Conservation (phyloP, 2,113 vertebrate species). For the Gasterosteus aculeatus region DNA sequence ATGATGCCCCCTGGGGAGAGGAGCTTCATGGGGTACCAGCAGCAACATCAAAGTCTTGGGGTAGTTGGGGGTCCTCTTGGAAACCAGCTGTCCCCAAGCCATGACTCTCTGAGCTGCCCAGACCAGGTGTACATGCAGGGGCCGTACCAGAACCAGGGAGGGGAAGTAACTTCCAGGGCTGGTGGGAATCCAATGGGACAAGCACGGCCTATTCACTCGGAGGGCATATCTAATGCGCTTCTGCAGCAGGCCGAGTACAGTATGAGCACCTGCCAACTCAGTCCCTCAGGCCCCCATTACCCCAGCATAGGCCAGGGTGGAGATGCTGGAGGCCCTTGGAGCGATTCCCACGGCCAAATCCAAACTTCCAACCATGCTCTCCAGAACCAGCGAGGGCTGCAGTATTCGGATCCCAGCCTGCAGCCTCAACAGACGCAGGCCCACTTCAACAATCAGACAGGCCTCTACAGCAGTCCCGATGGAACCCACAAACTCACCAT, state of each 20-base stretch:
- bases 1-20: constrained; percentile 78
- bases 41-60: constrained; percentile 72
- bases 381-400: constrained; percentile 76
- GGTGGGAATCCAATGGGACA: constrained; percentile 59
- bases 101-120: constrained; percentile 74
- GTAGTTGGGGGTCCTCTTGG: constrained; percentile 56
- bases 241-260: constrained; percentile 84
- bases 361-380: constrained; percentile 63
- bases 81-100: constrained; percentile 77
- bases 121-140: constrained; percentile 77
- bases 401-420: constrained; percentile 70
- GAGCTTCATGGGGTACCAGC: constrained; percentile 83
- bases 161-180: constrained; percentile 55
- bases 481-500: constrained; percentile 82
- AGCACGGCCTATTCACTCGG: constrained; percentile 49
- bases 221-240: constrained; percentile 76
- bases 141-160: constrained; percentile 71
- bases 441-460: constrained; percentile 74
- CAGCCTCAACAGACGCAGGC: constrained; percentile 68
- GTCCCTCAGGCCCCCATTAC: constrained; percentile 81
- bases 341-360: constrained; percentile 70
- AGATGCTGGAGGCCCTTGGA: constrained; percentile 74
- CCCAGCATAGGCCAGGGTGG: constrained; percentile 63
- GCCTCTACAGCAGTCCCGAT: constrained; percentile 65
- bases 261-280: constrained; percentile 86